phyloP scores from a whole-genome alignment of 2,888 invertebrate genomes.

The Noctua janthina region DNA sequence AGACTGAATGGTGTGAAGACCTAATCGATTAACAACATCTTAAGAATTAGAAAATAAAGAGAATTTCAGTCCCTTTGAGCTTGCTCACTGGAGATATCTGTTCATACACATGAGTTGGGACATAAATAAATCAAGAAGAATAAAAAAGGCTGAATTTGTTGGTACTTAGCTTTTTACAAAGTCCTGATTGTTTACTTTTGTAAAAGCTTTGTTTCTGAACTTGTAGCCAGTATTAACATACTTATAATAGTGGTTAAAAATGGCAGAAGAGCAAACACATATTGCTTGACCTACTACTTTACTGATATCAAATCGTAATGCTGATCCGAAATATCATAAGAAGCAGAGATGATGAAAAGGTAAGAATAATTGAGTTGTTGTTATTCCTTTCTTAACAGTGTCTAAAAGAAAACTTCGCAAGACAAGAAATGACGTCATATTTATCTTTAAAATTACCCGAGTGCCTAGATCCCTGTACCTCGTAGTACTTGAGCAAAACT shows the following conservation, averaged over 20 bases:
- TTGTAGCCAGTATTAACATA: neutral
- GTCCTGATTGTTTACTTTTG: neutral
- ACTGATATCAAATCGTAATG: neutral
- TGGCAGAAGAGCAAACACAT: neutral
- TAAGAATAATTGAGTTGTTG: neutral
- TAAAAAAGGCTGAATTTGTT: neutral
- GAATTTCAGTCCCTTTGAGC: conserved; percentile 11
- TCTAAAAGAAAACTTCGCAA: neutral
- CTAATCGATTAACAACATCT: conserved; percentile 37
- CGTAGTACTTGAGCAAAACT: conserved; percentile 60
- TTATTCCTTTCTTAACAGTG: neutral
- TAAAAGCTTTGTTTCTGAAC: neutral
- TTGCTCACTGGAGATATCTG: conserved; percentile 1
- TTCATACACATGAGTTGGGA: neutral
- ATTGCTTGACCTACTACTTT: neutral
- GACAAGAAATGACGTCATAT: neutral
- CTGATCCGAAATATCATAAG: neutral
- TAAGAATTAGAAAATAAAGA: conserved; percentile 33
- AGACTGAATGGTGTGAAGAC: conserved; percentile 28
- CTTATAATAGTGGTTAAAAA: neutral
- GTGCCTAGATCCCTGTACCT: conserved; percentile 51
- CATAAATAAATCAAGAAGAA: neutral
- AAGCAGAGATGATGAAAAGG: too few species aligned
- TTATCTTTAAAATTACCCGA: conserved; percentile 13
- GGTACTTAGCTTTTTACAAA: neutral